Conservation (phyloP, 2,113 vertebrate genomes). For the Mobula hypostoma region DNA sequence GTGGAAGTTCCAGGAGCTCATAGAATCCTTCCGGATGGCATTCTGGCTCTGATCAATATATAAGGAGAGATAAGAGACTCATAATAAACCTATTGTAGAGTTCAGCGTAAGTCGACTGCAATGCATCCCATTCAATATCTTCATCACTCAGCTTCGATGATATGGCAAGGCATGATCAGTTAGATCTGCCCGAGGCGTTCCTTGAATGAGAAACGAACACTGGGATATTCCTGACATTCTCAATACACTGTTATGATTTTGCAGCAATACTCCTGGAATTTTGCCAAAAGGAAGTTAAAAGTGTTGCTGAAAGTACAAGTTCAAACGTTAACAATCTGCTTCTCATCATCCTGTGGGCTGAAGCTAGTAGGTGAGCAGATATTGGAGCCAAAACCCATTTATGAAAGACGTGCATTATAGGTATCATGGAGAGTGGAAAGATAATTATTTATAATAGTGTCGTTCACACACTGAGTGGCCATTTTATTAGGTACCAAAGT, state of each 20-base stretch:
- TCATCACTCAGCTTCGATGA: neutral
- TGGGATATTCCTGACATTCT: neutral
- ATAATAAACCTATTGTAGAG: neutral
- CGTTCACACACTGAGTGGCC: no score
- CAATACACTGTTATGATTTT: neutral
- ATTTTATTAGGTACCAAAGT: no score
- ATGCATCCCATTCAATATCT: neutral
- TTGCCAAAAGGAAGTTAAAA: neutral
- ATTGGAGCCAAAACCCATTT: neutral
- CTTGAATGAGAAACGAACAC: neutral
- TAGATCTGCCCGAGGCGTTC: neutral
- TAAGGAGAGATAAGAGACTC: neutral
- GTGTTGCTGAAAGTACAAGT: no score
- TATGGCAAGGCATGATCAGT: neutral
- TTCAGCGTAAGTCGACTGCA: no score
- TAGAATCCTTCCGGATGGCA: neutral
- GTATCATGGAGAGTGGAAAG: neutral
- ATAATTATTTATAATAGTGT: neutral
- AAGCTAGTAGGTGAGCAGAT: neutral
- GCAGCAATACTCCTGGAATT: neutral
- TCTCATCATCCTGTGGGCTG: neutral
- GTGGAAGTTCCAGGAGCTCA: neutral
- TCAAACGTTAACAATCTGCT: neutral
- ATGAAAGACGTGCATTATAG: neutral
- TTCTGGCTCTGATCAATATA: neutral